These are phyloP conservation scores for Andrena chrysosceles DNA, from an alignment of 2,888 invertebrate genomes.

Conservation along the genomic window DNA sequence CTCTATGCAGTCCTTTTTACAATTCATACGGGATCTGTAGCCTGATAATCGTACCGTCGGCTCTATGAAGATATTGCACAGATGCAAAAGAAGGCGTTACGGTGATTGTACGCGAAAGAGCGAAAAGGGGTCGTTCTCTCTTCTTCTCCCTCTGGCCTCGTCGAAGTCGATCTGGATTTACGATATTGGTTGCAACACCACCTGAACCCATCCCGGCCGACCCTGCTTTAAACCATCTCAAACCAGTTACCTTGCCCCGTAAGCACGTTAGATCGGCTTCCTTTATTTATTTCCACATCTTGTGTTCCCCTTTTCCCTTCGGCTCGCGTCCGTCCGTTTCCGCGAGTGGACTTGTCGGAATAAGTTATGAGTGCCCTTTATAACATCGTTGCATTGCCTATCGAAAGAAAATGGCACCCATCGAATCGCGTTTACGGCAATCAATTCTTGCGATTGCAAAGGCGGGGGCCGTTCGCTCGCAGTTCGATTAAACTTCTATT, in stretches of 20 bases:
- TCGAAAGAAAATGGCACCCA: conserved; percentile 40
- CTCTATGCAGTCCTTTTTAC: conserved; percentile 37
- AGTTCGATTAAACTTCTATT: neutral
- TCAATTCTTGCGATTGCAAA: conserved; percentile 23
- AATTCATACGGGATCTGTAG: conserved; percentile 51
- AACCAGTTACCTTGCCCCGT: conserved; percentile 61
- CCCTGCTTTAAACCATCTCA: conserved; percentile 69
- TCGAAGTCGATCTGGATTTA: conserved; percentile 81
- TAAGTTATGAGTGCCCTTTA: conserved; percentile 41
- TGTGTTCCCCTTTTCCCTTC: conserved; percentile 59
- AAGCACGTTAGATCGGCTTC: conserved; percentile 70
- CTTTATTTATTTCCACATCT: conserved; percentile 75
- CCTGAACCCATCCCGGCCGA: conserved; percentile 76
- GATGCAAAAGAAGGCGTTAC: conserved; percentile 72
- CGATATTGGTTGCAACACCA: conserved; percentile 82
- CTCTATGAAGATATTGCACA: conserved; percentile 73
- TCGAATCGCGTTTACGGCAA: conserved; percentile 1
- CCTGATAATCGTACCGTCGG: conserved; percentile 76
- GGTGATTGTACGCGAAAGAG: conserved; percentile 56
- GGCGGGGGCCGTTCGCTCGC: neutral
- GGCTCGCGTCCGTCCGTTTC: conserved; percentile 31
- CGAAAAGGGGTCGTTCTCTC: conserved; percentile 66
- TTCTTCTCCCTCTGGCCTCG: conserved; percentile 63
- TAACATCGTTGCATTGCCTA: conserved; percentile 48
- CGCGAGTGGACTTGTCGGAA: conserved; percentile 48